These are phyloP conservation scores for Leptinotarsa undecemlineata DNA, from an alignment of 1,140 invertebrate species.

Conservation along the genomic window DNA sequence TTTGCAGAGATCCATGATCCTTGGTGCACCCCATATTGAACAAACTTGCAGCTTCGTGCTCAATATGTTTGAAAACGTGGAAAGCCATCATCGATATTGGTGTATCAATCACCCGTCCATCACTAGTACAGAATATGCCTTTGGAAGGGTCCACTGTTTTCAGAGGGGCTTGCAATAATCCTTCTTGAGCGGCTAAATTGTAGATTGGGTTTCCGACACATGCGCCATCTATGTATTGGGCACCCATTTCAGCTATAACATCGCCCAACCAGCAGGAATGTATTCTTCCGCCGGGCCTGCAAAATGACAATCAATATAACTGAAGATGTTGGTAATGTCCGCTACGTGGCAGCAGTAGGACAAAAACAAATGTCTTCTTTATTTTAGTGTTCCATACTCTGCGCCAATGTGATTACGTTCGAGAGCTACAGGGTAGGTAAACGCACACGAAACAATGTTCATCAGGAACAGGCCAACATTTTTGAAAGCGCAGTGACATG, in stretches of 20 bases:
- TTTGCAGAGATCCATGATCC: constrained; percentile 63
- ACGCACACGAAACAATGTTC: too few relatives aligned
- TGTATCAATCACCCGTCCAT: constrained; percentile 66
- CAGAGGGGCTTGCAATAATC: constrained; percentile 61
- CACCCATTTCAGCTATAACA: constrained; percentile 73
- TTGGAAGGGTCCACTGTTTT: constrained; percentile 54
- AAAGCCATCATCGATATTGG: constrained; percentile 65
- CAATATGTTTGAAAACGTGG: constrained; percentile 66
- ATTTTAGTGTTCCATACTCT: too few relatives aligned
- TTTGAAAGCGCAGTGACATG: too few relatives aligned
- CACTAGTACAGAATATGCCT: constrained; percentile 66
- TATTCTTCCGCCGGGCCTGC: constrained; percentile 70
- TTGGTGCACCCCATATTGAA: constrained; percentile 64
- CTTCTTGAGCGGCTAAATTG: constrained; percentile 67
- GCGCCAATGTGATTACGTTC: too few relatives aligned
- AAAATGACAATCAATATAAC: too few relatives aligned
- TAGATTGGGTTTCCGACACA: constrained; percentile 68
- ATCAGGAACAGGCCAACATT: too few relatives aligned
- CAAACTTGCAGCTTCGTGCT: constrained; percentile 65
- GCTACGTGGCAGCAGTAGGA: too few relatives aligned
- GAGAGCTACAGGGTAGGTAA: too few relatives aligned
- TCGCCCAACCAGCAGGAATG: constrained; percentile 76
- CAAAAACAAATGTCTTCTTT: too few relatives aligned
- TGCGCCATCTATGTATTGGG: constrained; percentile 67
- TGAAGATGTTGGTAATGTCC: too few relatives aligned